Evolutionary conservation across 37 sponge, comb jelly and placozoan species (phyloP), one percentile per base, ranked within the genome.

Genomic region (Crambe crambe): DNA sequence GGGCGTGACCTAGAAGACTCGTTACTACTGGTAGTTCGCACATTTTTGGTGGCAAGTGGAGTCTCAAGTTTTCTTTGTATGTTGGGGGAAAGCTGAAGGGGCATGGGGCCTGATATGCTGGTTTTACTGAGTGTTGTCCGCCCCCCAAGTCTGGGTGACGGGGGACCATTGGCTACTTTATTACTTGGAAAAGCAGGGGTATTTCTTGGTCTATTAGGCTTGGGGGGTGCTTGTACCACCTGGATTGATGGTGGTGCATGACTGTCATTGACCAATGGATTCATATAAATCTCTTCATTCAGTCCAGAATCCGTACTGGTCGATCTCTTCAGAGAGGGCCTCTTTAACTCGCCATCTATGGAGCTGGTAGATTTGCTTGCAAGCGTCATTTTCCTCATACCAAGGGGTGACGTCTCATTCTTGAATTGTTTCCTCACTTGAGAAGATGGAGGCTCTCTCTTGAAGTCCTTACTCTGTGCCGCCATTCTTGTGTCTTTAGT

Each of bases 261-360:
- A 61, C n/a, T 23, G 6, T 61, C 6, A 27, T 4, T 4, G 63
- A 61, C 27, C 4, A 37, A 20, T 68, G 4, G 12, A 21, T 34
- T 68, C 6, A 5, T 62, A 62, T 6, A 10, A 12, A 29, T 37
- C 41, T 72, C 30, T 20, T 43, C 72, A 72, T 43, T 43, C 29
- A 72, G 21, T n/a, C 25, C 43, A 5, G 72, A 72, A 26, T 72
- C 47, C 2, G 43, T 42, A 39, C 72, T 72, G 3, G 43, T 42
- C 8, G 47, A 36, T 23, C 65, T 60, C 65, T 76, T 59, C 42
- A 76, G 10, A 39, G 77, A 58, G 2, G 75, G 56, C 23, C 37
- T 56, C 60, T 74, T 74, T 36, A 42, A 38, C n/a, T 4, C 37
- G 2, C 5, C 38, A 2, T 32, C 9, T 37, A 36, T 4, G 68